These are phyloP conservation scores for Myopa testacea DNA, from an alignment of 2,888 invertebrate species.

Conservation along the genomic window DNA sequence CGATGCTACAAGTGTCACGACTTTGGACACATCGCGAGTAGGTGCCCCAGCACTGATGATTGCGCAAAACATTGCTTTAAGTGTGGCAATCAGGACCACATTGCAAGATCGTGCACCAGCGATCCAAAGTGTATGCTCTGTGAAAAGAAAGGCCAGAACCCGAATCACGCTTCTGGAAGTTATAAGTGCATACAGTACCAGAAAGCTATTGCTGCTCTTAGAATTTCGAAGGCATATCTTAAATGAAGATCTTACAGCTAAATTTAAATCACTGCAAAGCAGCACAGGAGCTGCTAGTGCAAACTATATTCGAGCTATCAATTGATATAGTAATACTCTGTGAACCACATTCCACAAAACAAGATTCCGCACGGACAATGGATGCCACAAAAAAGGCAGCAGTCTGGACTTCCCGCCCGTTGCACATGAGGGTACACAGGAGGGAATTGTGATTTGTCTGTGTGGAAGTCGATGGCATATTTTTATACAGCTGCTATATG, in stretches of 20 bases:
- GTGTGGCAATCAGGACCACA: neutral
- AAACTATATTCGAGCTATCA: neutral
- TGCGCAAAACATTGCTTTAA: neutral
- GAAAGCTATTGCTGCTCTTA: neutral
- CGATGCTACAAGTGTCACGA: neutral
- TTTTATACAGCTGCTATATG: neutral
- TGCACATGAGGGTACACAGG: neutral
- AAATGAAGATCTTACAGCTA: neutral
- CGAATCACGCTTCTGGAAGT: neutral
- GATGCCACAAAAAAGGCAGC: too few relatives aligned
- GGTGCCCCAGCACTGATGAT: neutral
- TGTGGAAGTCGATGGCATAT: neutral
- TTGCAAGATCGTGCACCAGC: neutral
- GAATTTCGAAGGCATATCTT: neutral
- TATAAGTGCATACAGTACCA: neutral
- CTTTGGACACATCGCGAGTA: conserved; percentile 9
- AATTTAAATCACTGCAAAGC: conserved; percentile 16
- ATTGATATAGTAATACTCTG: neutral
- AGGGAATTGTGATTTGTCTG: neutral
- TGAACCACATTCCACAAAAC: neutral
- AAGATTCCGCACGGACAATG: neutral
- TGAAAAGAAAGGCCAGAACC: neutral
- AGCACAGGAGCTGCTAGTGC: neutral
- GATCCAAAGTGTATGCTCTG: neutral
- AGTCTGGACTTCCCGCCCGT: neutral